Conservation (phyloP, 2,888 invertebrate genomes). For the Lithophane leautieri region DNA sequence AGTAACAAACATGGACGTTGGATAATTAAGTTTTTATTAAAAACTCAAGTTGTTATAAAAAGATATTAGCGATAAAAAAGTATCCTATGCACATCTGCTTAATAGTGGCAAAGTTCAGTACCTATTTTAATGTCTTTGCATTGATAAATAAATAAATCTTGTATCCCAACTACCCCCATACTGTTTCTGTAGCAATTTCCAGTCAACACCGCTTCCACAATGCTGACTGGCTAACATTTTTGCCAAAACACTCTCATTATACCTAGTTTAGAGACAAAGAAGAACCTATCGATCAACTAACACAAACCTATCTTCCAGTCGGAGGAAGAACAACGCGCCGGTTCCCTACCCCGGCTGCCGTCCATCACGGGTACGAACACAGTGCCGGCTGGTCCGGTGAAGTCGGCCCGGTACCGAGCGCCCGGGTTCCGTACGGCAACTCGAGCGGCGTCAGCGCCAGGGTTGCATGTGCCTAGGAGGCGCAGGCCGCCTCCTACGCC, state of each 20-base stretch:
- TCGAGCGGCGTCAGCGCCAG: slow-evolving; percentile 94
- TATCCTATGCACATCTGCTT: neutral
- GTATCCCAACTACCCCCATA: neutral
- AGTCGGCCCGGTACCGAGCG: slow-evolving; percentile 96
- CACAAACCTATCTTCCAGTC: slow-evolving; percentile 72
- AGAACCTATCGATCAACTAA: slow-evolving; percentile 12
- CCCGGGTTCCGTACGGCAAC: slow-evolving; percentile 95
- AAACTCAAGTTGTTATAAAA: neutral
- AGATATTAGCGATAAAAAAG: neutral
- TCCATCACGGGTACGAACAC: slow-evolving; percentile 85
- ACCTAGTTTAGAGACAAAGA: neutral
- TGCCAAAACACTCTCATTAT: neutral
- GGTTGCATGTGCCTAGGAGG: slow-evolving; percentile 93
- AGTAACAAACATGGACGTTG: neutral
- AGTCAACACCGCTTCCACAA: neutral
- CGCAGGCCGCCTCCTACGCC: slow-evolving; percentile 86
- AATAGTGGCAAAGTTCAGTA: neutral
- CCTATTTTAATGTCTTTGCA: neutral
- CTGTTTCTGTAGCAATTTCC: neutral
- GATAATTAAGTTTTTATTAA: neutral
- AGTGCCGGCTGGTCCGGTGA: slow-evolving; percentile 92
- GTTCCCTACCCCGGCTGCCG: slow-evolving; percentile 94
- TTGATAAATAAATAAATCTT: slow-evolving; percentile 2
- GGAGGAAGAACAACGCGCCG: slow-evolving; percentile 92
- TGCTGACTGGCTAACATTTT: neutral